These are phyloP conservation scores for Eufriesea mexicana DNA, from an alignment of 1,140 invertebrate genomes.

Conservation along the genomic window DNA sequence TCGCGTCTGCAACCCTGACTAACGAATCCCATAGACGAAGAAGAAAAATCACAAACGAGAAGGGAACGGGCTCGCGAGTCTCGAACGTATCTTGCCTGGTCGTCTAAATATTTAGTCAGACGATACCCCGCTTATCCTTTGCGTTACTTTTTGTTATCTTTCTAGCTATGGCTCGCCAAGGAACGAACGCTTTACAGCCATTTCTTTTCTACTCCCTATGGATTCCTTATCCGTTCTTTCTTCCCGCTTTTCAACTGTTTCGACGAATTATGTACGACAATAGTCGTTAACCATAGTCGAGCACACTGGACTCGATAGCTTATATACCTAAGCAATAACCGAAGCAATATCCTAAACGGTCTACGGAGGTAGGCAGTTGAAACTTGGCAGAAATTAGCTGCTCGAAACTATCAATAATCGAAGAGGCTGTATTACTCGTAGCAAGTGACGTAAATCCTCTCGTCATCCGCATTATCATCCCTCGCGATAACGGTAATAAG, in stretches of 20 bases:
- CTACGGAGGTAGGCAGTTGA: not conserved
- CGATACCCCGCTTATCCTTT: conserved; percentile 32
- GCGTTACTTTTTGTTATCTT: conserved; percentile 1
- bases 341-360: conserved; percentile 23
- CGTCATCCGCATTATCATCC: conserved; percentile 24
- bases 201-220: not conserved
- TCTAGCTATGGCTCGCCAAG: not conserved
- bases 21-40: not conserved
- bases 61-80: conserved; percentile 18
- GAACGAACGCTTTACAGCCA: too few relatives aligned
- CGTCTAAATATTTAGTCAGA: conserved; percentile 74
- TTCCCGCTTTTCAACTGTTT: not conserved
- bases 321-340: not conserved
- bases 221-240: not conserved
- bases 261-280: not conserved
- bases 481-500: conserved; percentile 14
- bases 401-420: conserved; percentile 45
- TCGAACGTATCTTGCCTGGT: conserved; percentile 63
- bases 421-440: not conserved
- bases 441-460: conserved; percentile 8
- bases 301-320: not conserved
- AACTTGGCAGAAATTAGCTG: conserved; percentile 34
- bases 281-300: not conserved
- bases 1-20: not conserved
- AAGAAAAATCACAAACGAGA: not conserved